These are phyloP conservation scores for Erythrolamprus reginae DNA, from an alignment of 2,113 vertebrate species.

Conservation along the genomic window DNA sequence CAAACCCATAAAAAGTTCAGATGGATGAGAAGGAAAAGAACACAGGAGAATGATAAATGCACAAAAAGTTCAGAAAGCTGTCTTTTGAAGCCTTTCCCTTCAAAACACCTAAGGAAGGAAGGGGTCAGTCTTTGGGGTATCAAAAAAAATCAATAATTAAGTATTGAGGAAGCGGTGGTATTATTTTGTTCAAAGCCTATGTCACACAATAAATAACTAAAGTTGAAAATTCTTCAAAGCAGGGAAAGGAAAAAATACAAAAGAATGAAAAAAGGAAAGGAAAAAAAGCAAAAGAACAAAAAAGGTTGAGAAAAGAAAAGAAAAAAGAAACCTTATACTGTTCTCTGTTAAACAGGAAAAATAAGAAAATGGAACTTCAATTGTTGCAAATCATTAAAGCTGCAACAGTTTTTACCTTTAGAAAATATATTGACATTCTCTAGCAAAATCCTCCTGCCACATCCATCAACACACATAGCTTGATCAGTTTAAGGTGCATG, in stretches of 20 bases:
- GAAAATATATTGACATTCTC: slow-evolving; percentile 1
- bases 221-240: slow-evolving; percentile 6
- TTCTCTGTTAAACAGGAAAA: slow-evolving; percentile 19
- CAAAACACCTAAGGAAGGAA: not conserved
- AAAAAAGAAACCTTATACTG: not conserved
- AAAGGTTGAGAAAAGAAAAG: not conserved
- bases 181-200: slow-evolving; percentile 7
- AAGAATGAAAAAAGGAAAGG: too few species aligned
- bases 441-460: not conserved
- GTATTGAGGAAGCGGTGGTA: not conserved
- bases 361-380: slow-evolving; percentile 17
- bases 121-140: not conserved
- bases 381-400: slow-evolving; percentile 17
- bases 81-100: not conserved
- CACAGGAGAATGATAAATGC: not conserved
- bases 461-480: not conserved
- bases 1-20: slow-evolving; percentile 30
- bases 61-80: not conserved
- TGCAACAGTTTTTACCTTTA: not conserved
- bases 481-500: not conserved
- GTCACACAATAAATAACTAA: slow-evolving; percentile 8
- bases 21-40: not conserved
- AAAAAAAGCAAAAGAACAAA: not conserved
- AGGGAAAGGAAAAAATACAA: not conserved
- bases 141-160: not conserved